Evolutionary conservation across 2,888 invertebrate species (phyloP).

Genomic region (Holacanthella duospinosa): DNA sequence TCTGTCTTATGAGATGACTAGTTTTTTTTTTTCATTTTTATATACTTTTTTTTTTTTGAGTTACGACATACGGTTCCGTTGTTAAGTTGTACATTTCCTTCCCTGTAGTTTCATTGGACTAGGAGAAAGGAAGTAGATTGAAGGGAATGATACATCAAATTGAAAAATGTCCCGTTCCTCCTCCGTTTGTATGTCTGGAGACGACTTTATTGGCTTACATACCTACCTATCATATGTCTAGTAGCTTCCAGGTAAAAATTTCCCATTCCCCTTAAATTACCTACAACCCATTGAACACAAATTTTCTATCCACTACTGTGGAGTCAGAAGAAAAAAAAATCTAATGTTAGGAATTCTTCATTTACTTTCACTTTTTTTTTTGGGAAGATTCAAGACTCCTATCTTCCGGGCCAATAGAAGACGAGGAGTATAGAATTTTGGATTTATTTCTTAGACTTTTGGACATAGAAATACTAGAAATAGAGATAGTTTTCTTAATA

Average conservation of each 20-base stretch:
- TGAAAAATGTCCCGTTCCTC: constrained; percentile 30
- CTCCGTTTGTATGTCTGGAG: background rate
- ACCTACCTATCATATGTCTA: background rate
- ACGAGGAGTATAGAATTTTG: too few species aligned
- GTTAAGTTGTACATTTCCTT: background rate
- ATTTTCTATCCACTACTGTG: background rate
- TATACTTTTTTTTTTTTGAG: too few species aligned
- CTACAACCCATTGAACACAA: background rate
- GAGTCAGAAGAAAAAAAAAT: background rate
- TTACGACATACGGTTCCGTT: too few species aligned
- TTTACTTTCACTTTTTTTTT: too few species aligned
- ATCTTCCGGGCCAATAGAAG: too few species aligned
- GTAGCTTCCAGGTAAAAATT: background rate
- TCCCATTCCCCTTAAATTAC: background rate
- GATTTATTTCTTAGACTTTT: too few species aligned
- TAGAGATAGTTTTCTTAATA: too few species aligned
- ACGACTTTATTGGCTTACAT: background rate
- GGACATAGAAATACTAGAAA: too few species aligned
- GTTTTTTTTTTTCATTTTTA: background rate
- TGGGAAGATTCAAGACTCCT: too few species aligned
- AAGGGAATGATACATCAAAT: constrained; percentile 32
- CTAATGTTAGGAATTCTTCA: background rate
- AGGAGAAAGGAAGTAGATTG: constrained; percentile 23
- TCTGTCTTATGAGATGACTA: background rate
- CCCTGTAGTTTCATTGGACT: constrained; percentile 5